These are phyloP conservation scores for Uloborus diversus DNA, from an alignment of 1,140 invertebrate genomes.

Conservation along the genomic window DNA sequence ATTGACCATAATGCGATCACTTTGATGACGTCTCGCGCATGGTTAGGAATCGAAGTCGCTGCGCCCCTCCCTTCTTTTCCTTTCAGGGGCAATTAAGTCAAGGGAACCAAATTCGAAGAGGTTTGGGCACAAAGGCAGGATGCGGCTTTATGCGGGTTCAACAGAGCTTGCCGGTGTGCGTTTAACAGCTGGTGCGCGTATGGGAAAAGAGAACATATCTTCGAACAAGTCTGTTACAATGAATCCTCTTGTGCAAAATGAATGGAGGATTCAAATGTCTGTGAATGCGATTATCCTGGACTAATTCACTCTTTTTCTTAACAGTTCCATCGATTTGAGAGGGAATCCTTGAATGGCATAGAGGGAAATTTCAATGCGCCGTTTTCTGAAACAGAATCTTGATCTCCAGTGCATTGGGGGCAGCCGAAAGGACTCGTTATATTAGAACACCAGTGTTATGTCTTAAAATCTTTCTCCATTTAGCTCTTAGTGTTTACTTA, in stretches of 20 bases:
- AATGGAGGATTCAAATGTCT: too few relatives aligned
- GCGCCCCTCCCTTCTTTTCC: constrained; percentile 5
- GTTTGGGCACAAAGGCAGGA: constrained; percentile 19
- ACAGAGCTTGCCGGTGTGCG: constrained; percentile 26
- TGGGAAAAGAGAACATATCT: constrained; percentile 18
- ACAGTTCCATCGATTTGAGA: too few relatives aligned
- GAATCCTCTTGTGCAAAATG: neutral
- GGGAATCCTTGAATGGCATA: too few relatives aligned
- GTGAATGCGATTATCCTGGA: too few relatives aligned
- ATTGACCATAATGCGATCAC: constrained; percentile 49
- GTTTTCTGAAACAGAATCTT: too few relatives aligned
- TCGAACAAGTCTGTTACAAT: neutral
- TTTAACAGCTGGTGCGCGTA: constrained; percentile 36
- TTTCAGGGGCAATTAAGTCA: constrained; percentile 49
- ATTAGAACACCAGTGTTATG: too few relatives aligned
- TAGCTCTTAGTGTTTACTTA: too few relatives aligned
- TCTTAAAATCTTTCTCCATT: too few relatives aligned
- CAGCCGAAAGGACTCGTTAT: too few relatives aligned
- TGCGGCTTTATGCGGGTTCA: constrained; percentile 22
- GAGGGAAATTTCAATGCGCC: too few relatives aligned
- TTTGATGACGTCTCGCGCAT: constrained; percentile 44
- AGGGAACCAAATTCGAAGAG: constrained; percentile 25
- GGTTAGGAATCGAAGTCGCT: neutral
- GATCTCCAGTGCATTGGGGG: too few relatives aligned
- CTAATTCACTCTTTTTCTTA: too few relatives aligned